A percentile compares a stretch with the other conserved stretches of the same genome.
These are phyloP conservation scores for Palaemon carinicauda DNA, from an alignment of 1,140 invertebrate genomes.

Conservation along the genomic window DNA sequence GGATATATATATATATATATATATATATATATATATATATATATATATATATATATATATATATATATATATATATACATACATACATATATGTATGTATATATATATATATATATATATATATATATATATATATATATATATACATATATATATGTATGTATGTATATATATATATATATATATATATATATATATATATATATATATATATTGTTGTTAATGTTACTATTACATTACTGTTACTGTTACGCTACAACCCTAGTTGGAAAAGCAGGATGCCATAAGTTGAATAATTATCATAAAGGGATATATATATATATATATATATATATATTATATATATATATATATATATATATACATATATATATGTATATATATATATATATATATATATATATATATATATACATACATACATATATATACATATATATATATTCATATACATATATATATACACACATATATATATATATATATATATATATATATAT, in stretches of 20 bases:
- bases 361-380: too few species aligned
- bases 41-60: not conserved
- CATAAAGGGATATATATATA: too few species aligned
- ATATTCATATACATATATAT: too few species aligned
- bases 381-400: not conserved
- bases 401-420: not conserved
- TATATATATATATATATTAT: too few species aligned
- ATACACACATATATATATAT: not conserved
- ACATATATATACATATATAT: not conserved
- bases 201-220: too few species aligned
- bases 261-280: too few species aligned
- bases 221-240: too few species aligned
- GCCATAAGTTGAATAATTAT: too few species aligned
- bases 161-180: not conserved
- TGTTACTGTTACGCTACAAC: too few species aligned
- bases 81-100: not conserved
- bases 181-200: not conserved
- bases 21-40: not conserved
- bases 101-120: not conserved
- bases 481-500: not conserved
- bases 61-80: not conserved
- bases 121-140: not conserved
- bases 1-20: not conserved
- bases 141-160: not conserved
- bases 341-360: too few species aligned